Evolutionary conservation across 2,888 invertebrate genomes (phyloP).

Genomic region (Choreutis nemorana): DNA sequence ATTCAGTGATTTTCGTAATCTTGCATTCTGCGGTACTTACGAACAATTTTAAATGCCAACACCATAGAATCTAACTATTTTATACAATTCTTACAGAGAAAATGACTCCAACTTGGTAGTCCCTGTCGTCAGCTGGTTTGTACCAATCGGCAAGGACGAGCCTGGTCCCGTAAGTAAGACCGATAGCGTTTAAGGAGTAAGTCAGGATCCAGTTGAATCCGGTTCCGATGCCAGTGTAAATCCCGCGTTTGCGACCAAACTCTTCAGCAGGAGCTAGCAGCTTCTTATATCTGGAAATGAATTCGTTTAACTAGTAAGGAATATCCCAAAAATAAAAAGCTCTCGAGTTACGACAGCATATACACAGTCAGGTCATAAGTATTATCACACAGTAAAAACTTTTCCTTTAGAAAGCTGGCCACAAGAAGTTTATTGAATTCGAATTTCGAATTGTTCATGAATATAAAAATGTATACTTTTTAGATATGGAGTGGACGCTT

Average conservation of each 20-base stretch:
- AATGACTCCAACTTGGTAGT: constrained; percentile 73
- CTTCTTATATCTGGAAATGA: constrained; percentile 46
- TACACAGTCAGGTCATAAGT: too few relatives aligned
- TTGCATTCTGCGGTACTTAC: too few relatives aligned
- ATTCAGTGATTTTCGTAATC: too few relatives aligned
- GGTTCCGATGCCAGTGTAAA: constrained; percentile 74
- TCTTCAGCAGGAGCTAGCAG: constrained; percentile 69
- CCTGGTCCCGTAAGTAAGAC: constrained; percentile 79
- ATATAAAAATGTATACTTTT: too few relatives aligned
- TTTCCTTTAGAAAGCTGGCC: too few relatives aligned
- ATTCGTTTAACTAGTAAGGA: too few relatives aligned
- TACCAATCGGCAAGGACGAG: constrained; percentile 71
- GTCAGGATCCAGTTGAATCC: constrained; percentile 80
- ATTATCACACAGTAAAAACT: too few relatives aligned
- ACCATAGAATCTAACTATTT: not conserved
- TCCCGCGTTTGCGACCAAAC: constrained; percentile 70
- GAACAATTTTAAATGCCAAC: not conserved
- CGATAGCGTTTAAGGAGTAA: constrained; percentile 75
- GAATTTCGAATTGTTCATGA: too few relatives aligned
- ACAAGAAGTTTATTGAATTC: too few relatives aligned
- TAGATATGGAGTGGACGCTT: too few relatives aligned
- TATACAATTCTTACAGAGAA: constrained; percentile 66
- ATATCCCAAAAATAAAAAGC: too few relatives aligned
- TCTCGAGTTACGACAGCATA: too few relatives aligned
- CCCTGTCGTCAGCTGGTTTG: constrained; percentile 60